Evolutionary conservation across 2,888 invertebrate genomes (phyloP), one percentile per base, ranked within the genome.

Genomic region (Sphaerophoria rueppellii): DNA sequence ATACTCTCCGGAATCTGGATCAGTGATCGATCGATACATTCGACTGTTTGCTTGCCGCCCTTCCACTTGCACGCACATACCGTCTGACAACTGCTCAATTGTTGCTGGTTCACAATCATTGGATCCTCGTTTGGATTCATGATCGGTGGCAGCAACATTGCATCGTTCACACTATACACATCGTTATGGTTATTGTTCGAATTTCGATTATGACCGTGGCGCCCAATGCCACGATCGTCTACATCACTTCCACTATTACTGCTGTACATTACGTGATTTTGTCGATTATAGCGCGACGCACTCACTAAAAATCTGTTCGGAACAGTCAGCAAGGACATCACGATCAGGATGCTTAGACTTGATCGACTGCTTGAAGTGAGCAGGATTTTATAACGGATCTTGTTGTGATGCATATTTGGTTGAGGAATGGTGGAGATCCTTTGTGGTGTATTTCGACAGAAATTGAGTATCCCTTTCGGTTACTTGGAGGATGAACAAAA

Each of bases 31-130:
- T 96, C 95, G 90, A 95, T 95, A 92, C 98, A 98, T 92, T 97
- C 97, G 82, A 97, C 98, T 67, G 97, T 97, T 91, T 97, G 96
- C 92, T 98, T 98, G 88, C 98, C 98, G 89, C 96, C 95, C 92
- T 97, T 97, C 98, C 98, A 98, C 92, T 97, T 98, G 93, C 98
- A 98, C 89, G 94, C 94, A 92, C 98, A 98, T 88, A 95, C 95
- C 55, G 94, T 93, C 79, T 96, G 96, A 35, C 91, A 91, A 77
- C 89, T 91, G 87, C 90, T 91, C 77, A 90, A 75, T 67, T 90
- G 90, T 77, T 89, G 89, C 78, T 89, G 89, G n/a, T 88, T 87
- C 16, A 88, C 81, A 67, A 88, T 88, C 73, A 88, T 81, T 34
- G 87, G 83, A 55, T 89, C 89, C 6, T 79, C 80, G 12, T 77